A percentile compares a stretch with the other conserved stretches of the same genome.
These are phyloP conservation scores for Forbesichthys papilliferus DNA, from an alignment of 2,113 vertebrate genomes.

Conservation along the genomic window DNA sequence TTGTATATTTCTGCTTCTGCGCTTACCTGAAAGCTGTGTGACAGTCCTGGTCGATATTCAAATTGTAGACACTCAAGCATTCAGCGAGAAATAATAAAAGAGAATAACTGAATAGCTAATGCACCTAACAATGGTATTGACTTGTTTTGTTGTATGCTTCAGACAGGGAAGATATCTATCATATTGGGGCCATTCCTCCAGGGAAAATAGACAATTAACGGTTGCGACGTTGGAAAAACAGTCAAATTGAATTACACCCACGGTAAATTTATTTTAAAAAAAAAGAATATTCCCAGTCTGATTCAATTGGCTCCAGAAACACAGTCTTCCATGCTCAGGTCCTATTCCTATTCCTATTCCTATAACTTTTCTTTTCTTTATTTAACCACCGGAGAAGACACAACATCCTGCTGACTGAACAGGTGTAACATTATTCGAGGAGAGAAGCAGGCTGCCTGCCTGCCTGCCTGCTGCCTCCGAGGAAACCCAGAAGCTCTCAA, in stretches of 20 bases:
- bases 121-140: constrained; percentile 66
- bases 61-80: constrained; percentile 70
- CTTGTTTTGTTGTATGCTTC: constrained; percentile 65
- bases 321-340: constrained; percentile 12
- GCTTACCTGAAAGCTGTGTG: constrained; percentile 72
- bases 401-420: constrained; percentile 64
- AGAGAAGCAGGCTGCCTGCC: constrained; percentile 26
- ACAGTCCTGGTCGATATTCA: constrained; percentile 72
- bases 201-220: neutral
- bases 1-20: constrained; percentile 65
- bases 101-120: constrained; percentile 78
- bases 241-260: neutral
- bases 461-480: constrained; percentile 34
- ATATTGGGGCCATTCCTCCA: constrained; percentile 19
- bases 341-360: constrained; percentile 22
- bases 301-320: constrained; percentile 23
- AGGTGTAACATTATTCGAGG: constrained; percentile 65
- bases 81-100: constrained; percentile 53
- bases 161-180: constrained; percentile 33
- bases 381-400: constrained; percentile 32
- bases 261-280: constrained; percentile 24
- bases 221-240: constrained; percentile 3
- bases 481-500: constrained; percentile 57
- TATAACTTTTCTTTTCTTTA: constrained; percentile 4
- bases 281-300: constrained; percentile 17